Percentiles rank a stretch among this genome's conserved stretches.
Evolutionary conservation across 2,113 vertebrate genomes (phyloP).

Genomic region (Stercorarius parasiticus): DNA sequence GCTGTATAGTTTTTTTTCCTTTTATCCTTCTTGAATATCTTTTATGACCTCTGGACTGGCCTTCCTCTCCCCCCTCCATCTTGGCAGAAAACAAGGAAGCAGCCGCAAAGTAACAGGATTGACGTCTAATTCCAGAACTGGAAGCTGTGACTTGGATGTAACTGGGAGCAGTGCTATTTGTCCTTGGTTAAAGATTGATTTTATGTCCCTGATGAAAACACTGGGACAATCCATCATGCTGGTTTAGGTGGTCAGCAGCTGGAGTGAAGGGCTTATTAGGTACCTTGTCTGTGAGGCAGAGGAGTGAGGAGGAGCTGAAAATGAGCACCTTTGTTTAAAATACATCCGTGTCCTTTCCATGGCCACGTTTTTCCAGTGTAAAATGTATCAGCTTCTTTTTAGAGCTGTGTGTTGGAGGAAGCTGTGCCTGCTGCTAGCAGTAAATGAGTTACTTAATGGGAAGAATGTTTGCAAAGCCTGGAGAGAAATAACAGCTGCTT

Average conservation of each 20-base stretch:
- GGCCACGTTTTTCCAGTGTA: background rate
- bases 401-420: background rate
- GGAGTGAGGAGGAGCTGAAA: background rate
- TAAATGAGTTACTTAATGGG: conserved; percentile 52
- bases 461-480: conserved; percentile 33
- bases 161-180: background rate
- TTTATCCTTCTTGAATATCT: background rate
- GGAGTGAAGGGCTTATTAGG: background rate
- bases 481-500: conserved; percentile 57
- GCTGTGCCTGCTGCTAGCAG: conserved; percentile 36
- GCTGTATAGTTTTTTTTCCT: background rate
- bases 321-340: background rate
- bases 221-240: background rate
- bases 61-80: background rate
- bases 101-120: background rate
- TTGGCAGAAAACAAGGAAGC: background rate
- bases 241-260: background rate
- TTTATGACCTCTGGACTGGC: background rate
- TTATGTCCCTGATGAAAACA: background rate
- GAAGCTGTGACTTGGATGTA: background rate
- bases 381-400: conserved; percentile 13
- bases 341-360: conserved; percentile 3
- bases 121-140: background rate
- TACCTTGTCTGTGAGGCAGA: background rate
- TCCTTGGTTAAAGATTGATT: conserved; percentile 35